These are phyloP conservation scores for Pachypanchax playfairii DNA, from an alignment of 2,113 vertebrate species.

Conservation along the genomic window DNA sequence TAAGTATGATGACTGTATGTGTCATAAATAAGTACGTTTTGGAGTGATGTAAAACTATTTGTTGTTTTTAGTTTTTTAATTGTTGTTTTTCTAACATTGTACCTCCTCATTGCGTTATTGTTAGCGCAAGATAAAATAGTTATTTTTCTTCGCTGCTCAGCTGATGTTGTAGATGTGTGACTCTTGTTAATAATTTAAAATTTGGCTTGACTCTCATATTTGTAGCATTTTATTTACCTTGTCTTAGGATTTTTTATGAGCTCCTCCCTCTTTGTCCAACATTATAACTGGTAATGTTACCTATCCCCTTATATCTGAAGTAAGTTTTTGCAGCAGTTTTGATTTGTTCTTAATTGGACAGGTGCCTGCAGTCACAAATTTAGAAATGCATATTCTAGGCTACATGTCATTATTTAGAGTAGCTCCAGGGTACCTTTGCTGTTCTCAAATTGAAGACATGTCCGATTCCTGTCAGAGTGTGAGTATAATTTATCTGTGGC, in stretches of 20 bases:
- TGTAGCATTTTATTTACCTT: background rate
- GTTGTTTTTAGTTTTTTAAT: too few relatives aligned
- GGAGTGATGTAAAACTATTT: too few relatives aligned
- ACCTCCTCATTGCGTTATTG: too few relatives aligned
- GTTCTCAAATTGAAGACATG: background rate
- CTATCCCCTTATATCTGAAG: background rate
- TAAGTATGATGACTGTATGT: too few relatives aligned
- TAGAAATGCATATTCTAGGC: background rate
- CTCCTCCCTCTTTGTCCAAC: background rate
- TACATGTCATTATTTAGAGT: background rate
- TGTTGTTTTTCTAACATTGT: too few relatives aligned
- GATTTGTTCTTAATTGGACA: background rate
- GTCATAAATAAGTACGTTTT: too few relatives aligned
- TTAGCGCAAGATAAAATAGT: background rate
- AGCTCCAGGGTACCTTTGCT: background rate
- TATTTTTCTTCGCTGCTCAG: background rate
- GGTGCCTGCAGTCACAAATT: background rate
- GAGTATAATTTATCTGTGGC: constrained; percentile 1
- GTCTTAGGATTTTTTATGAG: background rate
- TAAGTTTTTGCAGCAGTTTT: background rate
- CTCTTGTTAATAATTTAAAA: background rate
- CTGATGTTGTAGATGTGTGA: background rate
- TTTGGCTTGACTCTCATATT: background rate
- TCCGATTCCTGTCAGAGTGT: background rate
- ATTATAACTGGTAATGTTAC: background rate